These are phyloP conservation scores for Epinotia nisella DNA, from an alignment of 2,888 invertebrate species.

Conservation along the genomic window DNA sequence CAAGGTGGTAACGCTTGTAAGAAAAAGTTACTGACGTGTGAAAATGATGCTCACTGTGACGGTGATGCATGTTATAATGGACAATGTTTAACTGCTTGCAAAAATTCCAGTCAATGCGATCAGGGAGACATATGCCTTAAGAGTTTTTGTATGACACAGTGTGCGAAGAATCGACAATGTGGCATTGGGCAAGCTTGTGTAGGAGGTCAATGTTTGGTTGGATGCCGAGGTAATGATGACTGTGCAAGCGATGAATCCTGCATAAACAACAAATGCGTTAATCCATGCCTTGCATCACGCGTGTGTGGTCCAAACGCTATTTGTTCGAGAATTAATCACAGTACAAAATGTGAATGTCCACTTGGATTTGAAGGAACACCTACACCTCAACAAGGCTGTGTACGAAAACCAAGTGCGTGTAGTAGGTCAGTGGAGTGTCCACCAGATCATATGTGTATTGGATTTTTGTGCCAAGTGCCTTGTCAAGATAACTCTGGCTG, in stretches of 20 bases:
- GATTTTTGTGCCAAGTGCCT: conserved; percentile 90
- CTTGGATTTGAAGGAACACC: conserved; percentile 94
- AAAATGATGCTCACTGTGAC: conserved; percentile 89
- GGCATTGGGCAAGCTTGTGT: conserved; percentile 91
- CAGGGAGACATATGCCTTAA: conserved; percentile 91
- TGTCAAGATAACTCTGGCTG: conserved; percentile 90
- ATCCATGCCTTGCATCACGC: conserved; percentile 91
- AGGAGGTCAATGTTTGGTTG: conserved; percentile 90
- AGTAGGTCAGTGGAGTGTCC: conserved; percentile 89
- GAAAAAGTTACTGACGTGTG: conserved; percentile 87
- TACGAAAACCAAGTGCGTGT: conserved; percentile 91
- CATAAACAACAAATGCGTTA: conserved; percentile 92
- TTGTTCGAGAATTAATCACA: conserved; percentile 90
- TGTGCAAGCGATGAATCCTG: conserved; percentile 91
- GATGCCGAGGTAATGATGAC: conserved; percentile 93
- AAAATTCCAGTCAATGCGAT: conserved; percentile 90
- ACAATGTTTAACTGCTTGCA: conserved; percentile 93
- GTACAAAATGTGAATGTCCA: conserved; percentile 91
- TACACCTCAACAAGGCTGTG: conserved; percentile 94
- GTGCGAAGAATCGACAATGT: conserved; percentile 92
- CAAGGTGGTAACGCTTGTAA: conserved; percentile 86
- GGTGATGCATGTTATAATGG: conserved; percentile 92
- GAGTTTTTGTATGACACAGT: conserved; percentile 92
- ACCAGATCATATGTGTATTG: conserved; percentile 90
- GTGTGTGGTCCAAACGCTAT: conserved; percentile 94